Percentiles rank a stretch among this genome's conserved stretches.
Conservation (phyloP, 2,113 vertebrate species). For the Anolis sagrei region DNA sequence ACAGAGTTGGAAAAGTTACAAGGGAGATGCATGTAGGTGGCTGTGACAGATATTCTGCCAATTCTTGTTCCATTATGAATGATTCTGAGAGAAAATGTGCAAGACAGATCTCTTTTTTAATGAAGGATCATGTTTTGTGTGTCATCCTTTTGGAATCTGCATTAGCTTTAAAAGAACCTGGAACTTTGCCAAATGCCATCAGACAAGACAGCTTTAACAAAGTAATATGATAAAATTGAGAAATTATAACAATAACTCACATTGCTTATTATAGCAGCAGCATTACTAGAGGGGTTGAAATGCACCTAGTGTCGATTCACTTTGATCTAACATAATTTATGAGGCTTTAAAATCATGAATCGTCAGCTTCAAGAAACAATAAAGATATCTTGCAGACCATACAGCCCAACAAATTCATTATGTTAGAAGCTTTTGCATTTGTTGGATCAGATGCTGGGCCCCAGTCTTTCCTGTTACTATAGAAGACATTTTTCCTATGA, state of each 20-base stretch:
- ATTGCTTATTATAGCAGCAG: background rate
- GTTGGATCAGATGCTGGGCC: too few species aligned
- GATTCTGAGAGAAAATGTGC: background rate
- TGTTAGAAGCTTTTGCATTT: too few species aligned
- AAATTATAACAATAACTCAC: background rate
- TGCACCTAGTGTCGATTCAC: background rate
- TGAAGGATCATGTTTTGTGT: background rate
- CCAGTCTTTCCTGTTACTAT: too few species aligned
- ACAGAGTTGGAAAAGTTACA: background rate
- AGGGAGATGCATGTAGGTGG: background rate
- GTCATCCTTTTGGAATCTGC: background rate
- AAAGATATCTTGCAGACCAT: too few species aligned
- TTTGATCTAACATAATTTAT: background rate
- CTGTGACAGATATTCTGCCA: background rate
- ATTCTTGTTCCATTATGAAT: background rate
- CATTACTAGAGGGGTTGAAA: background rate
- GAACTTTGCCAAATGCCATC: background rate
- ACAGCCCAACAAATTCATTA: too few species aligned
- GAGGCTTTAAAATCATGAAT: background rate
- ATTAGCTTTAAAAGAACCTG: background rate
- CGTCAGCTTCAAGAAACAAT: background rate
- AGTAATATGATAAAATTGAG: background rate
- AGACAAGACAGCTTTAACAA: background rate
- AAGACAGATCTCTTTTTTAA: background rate
- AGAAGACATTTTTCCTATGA: too few species aligned